Base-by-base conservation (phyloP, 2,888 invertebrate genomes). In the Drosophila siamana region DNA sequence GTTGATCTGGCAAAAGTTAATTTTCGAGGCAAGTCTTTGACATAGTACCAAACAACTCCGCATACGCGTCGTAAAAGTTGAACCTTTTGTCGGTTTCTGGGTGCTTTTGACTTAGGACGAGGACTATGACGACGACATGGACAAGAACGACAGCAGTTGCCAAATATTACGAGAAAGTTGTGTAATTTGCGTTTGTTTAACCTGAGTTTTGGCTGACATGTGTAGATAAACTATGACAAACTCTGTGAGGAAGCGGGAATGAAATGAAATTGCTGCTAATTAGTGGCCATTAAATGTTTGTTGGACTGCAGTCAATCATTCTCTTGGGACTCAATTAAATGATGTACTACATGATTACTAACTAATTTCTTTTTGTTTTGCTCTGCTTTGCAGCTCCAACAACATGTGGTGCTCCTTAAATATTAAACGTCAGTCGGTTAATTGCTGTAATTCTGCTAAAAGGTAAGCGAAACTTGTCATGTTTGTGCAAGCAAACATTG, bases 371-470 rank as follows among this genome's bases (percentile, higher is more conserved):
- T 13, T 44, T 16, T 51, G 5, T 44, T 19, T 28, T 7, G 24
- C 30, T 41, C 13, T 11, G 22, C 13, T 5, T 52, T 67, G 48
- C 79, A 80, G 71, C 59, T 50, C 28, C 67, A 74, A 63, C 51
- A 71, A 75, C n/a, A n/a, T n/a, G n/a, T n/a, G n/a, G 70, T 50
- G 48, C 56, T 26, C 56, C 50, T 47, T 80, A 43, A 70, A 62
- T 30, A 61, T 9, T 36, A 28, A 38, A 54, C 24, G 44, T 46
- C 19, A 38, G 50, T 47, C 56, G n/a, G 38, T 41, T 60, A 69
- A 77, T 71, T 71, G 74, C 70, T 64, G 72, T 81, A 69, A 74
- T 81, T 72, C 62, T 36, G 55, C 50, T 78, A 68, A 71, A 70
- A 80, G 86, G 76, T 84, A 72, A 76, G 78, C 54, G 62, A 61